A percentile compares a stretch with the other conserved stretches of the same genome.
Conservation (phyloP, 1,140 invertebrate genomes). For the Drosophila repletoides region DNA sequence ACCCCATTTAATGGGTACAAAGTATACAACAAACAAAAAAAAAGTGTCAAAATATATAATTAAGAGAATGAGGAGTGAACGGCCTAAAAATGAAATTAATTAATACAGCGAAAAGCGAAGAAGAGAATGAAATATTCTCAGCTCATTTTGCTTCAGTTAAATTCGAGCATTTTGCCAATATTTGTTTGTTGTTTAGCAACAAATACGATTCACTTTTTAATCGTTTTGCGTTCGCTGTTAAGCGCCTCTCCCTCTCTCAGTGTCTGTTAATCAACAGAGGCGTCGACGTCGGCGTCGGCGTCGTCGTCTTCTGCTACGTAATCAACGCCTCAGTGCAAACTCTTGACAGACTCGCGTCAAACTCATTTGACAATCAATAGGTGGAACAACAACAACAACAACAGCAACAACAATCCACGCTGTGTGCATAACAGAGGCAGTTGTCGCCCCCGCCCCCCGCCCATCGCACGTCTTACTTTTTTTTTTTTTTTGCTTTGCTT, state of each 20-base stretch:
- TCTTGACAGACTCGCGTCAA: slow-evolving; percentile 55
- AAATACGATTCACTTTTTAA: slow-evolving; percentile 29
- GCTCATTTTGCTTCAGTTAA: background rate
- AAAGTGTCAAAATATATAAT: too few relatives aligned
- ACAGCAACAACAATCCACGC: slow-evolving; percentile 21
- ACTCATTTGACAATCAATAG: slow-evolving; percentile 63
- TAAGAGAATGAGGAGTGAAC: too few relatives aligned
- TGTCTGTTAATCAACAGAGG: background rate
- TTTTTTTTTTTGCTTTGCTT: slow-evolving; percentile 3
- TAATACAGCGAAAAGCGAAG: too few relatives aligned
- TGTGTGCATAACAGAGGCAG: slow-evolving; percentile 38
- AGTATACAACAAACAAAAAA: too few relatives aligned
- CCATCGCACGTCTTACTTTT: background rate
- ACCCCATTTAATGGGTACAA: too few relatives aligned
- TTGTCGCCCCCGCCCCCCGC: background rate
- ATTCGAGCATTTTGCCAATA: slow-evolving; percentile 33
- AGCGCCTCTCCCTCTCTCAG: background rate
- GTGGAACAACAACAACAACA: slow-evolving; percentile 12
- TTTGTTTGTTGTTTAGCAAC: slow-evolving; percentile 44
- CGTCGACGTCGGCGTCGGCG: slow-evolving; percentile 4
- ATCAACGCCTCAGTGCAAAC: slow-evolving; percentile 47
- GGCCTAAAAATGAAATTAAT: too few relatives aligned
- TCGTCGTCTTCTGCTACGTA: slow-evolving; percentile 66
- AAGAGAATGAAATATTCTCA: background rate
- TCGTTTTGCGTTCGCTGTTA: background rate